Evolutionary conservation across 2,113 vertebrate genomes (phyloP), one percentile per base, ranked within the genome.

Genomic region (Sebastes fasciatus): DNA sequence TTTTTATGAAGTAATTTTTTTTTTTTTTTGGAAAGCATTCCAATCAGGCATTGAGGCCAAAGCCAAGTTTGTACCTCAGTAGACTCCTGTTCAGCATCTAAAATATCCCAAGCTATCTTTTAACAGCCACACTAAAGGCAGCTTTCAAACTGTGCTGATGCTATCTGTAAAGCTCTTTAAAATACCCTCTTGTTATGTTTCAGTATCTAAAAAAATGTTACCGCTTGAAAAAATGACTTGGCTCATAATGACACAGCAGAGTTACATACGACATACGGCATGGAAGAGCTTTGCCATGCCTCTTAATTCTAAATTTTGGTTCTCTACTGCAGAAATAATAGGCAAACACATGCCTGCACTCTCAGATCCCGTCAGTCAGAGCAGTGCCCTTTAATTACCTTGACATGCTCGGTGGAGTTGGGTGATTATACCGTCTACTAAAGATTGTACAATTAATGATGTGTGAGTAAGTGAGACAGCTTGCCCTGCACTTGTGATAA

Each of bases 61-160:
- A 68, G 84, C 77, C 88, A 85, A 66, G 34, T 79, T 76, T 67
- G 21, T 69, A 48, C 83, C 57, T 85, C 73, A 71, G 55, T 6
- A 45, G 61, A 79, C 69, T 84, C 73, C 58, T 51, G 55, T 58
- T 77, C 42, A 79, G 63, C 14, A 1, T 76, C 9, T 45, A 52
- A 86, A 75, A 69, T 57, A 81, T 77, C 34, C 57, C 4, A 19
- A 26, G 61, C 63, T 6, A 54, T 73, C 58, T 57, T 65, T 79
- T n/a, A 46, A 62, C 62, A 77, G 51, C 68, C 63, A 66, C 58
- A 74, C 45, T 43, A 69, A 80, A 70, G 34, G 45, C 67, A 79
- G 60, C 9, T 42, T 83, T 76, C 51, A 65, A 7, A 71, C 60
- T 79, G 70, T 65, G 14, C 14, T 54, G 34, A 63, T 69, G 43